Conservation (phyloP, 2,797 vertebrate species). For the Enteromius thamalakanensis region DNA sequence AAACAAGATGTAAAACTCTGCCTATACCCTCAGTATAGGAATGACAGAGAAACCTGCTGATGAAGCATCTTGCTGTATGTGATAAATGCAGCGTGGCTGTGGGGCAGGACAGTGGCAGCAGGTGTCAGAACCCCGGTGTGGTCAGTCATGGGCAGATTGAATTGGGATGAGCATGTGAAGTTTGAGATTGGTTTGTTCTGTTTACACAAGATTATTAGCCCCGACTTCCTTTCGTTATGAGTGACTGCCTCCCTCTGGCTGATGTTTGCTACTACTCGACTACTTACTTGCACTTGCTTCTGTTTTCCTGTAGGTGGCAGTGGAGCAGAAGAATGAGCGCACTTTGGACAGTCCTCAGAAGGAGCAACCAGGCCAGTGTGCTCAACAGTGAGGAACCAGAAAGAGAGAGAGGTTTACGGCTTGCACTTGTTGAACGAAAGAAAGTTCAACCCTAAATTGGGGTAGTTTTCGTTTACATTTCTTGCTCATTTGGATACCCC, state of each 20-base stretch:
- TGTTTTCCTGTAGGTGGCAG: slow-evolving; percentile 79
- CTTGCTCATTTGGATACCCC: background rate
- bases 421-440: slow-evolving; percentile 46
- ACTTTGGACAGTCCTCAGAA: slow-evolving; percentile 69
- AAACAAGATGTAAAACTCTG: slow-evolving; percentile 34
- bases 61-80: slow-evolving; percentile 30
- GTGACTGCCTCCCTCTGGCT: slow-evolving; percentile 51
- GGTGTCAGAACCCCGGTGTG: background rate
- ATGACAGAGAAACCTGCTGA: slow-evolving; percentile 15
- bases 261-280: background rate
- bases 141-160: background rate
- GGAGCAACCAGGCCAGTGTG: slow-evolving; percentile 77
- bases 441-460: slow-evolving; percentile 10
- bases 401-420: background rate
- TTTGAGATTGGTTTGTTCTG: background rate
- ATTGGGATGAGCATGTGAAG: background rate
- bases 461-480: slow-evolving; percentile 44
- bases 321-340: slow-evolving; percentile 82
- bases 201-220: background rate
- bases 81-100: slow-evolving; percentile 33
- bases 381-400: slow-evolving; percentile 75
- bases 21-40: slow-evolving; percentile 21
- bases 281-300: background rate
- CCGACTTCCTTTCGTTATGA: background rate
- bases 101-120: slow-evolving; percentile 4